Evolutionary conservation across 2,888 invertebrate species (phyloP), one percentile per base, ranked within the genome.

Genomic region (Cryptus armator): DNA sequence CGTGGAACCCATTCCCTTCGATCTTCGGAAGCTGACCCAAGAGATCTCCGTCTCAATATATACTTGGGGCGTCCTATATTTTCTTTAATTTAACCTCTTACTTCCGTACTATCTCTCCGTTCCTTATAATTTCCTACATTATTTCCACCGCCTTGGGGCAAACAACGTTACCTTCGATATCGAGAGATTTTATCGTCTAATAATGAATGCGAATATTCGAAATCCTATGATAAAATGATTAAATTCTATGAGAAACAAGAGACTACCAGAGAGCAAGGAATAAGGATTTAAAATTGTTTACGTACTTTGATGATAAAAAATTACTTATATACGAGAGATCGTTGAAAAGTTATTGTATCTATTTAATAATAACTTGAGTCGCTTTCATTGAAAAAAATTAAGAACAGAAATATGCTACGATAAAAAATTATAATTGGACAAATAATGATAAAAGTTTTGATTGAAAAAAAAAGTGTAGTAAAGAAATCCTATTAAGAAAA

Each of bases 21-120:
- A 9, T 53, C 53, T 10, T 53, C 53, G 53, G 29, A 46, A 44
- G 24, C 51, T 51, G 46, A 24, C 51, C 64, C 37, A 19, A 53
- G 56, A 75, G 62, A 70, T 74, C 43, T 12, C 56, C 37, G 43
- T 53, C 44, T 53, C 64, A 59, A 71, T 71, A 62, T 59, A 67
- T 59, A 46, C 43, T 12, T 7, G 12, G 62, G 24, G 37, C 24
- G 62, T 75, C 14, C 51, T 75, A 24, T 83, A 75, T 83, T 75
- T 83, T 74, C 78, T 75, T 83, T 75, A 37, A 70, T 79, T 66
- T 37, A 68, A 14, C 44, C 74, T 7, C 32, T 19, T 24, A 48
- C 76, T 44, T 3, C 10, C 12, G 19, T 51, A 37, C 14, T 48
- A 68, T 10, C 62, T 46, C n/a, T 7, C 32, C 51, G 24, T 29